Base-by-base conservation (phyloP, 2,888 invertebrate genomes). In the Tenthredo distinguenda region DNA sequence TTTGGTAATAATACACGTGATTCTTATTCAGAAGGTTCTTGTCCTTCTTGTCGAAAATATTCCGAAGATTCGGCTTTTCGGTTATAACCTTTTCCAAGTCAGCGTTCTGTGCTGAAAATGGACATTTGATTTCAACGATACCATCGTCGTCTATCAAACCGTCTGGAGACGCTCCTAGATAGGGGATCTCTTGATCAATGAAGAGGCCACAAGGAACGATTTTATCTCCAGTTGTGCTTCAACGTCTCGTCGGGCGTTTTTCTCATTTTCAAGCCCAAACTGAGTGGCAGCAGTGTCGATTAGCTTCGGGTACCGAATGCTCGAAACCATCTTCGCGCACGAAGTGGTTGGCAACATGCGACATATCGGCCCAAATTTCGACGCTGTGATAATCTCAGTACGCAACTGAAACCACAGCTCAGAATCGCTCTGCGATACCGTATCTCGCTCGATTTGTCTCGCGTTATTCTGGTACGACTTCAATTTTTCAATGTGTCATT, bases 221-320 rank as follows among this genome's bases (percentile, higher is more conserved):
- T 18, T 3, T n/a, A 2, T 72, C 31, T n/a, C 40, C 40, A 72
- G n/a, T 10, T 6, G 4, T 21, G 40, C 9, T n/a, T 5, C 37
- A 4, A 72, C 72, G 18, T 40, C 40, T 43, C 40, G 37, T 72
- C 18, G 10, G 40, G 40, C 72, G 37, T 40, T 72, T 6, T 34
- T 72, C 4, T 72, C 72, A 34, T 72, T 72, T 3, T n/a, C 37
- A 37, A 72, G 37, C 7, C 72, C 72, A 40, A 3, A 72, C 21
- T 21, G 72, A 3, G 37, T 62, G n/a, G 72, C 58, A 21, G 58
- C 26, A 50, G 47, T n/a, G 7, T 86, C 58, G 15, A 86, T 9
- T 15, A 37, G n/a, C 34, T 71, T 68, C 31, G 87, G 87, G 84
- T 84, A 87, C 31, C 87, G 71, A 40, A 88, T 87, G 31, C 62